Conservation (phyloP, 2,113 vertebrate genomes). For the Neolamprologus hecqui region DNA sequence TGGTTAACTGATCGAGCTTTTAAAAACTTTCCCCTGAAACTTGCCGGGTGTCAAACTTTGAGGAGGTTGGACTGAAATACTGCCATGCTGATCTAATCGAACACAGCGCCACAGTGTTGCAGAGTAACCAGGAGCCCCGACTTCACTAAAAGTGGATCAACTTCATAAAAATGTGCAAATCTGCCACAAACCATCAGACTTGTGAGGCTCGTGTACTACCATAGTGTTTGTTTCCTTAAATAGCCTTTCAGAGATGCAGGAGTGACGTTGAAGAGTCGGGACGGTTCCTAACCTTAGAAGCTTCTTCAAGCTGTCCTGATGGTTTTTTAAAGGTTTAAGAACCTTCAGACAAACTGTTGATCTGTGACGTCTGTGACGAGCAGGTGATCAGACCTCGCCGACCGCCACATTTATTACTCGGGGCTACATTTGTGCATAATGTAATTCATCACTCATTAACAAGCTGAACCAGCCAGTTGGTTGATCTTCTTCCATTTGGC, state of each 20-base stretch:
- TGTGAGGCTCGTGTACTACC: background rate
- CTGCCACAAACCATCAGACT: background rate
- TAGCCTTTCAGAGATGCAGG: fast-evolving
- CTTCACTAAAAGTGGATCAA: background rate
- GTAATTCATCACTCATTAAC: background rate
- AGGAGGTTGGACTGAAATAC: background rate
- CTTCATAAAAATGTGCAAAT: background rate
- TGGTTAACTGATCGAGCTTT: background rate
- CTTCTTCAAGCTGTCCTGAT: background rate
- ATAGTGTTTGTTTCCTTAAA: background rate
- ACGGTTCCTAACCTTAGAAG: background rate
- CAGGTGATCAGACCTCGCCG: background rate
- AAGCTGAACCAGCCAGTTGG: background rate
- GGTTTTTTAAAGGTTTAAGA: background rate
- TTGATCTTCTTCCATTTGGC: background rate
- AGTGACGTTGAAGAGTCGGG: background rate
- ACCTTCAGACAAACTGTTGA: background rate
- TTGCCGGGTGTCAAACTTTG: background rate
- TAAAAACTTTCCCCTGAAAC: background rate
- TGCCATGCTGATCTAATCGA: background rate
- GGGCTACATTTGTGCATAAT: background rate
- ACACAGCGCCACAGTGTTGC: background rate
- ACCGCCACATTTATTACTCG: background rate
- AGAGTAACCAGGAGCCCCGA: background rate
- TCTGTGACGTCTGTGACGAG: background rate